Base-by-base conservation (phyloP, 1,140 invertebrate genomes). In the Thereuonema tuberculata region DNA sequence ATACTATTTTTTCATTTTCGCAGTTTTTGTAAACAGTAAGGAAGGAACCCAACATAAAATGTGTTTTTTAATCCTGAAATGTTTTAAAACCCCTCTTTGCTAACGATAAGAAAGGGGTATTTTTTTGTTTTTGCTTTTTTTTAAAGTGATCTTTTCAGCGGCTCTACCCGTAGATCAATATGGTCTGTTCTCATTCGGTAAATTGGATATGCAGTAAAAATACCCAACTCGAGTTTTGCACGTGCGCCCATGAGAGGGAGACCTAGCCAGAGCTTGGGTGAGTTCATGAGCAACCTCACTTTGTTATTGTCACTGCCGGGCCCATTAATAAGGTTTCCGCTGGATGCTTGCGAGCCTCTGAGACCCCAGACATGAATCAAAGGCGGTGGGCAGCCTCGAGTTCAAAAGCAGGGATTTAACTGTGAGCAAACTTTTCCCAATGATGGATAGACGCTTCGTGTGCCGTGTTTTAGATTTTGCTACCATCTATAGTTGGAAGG, bases 151-250 rank as follows among this genome's bases (percentile, higher is more conserved):
- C n/a, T n/a, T n/a, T n/a, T n/a, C n/a, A n/a, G n/a, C n/a, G n/a
- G n/a, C n/a, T n/a, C n/a, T n/a, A n/a, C n/a, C 17, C 31, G 31
- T 17, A 9, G 48, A 55, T 55, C 25, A 25, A 55, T 55, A 25
- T 15, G 14, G 25, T 21, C 14, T 29, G 24, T 3, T 29, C 53
- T 55, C 28, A 55, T 55, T 55, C 53, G 53, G 25, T 23, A 55
- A 55, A 55, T 55, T 55, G 53, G 53, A 29, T 55, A 55, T 55
- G 53, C 53, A 55, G 53, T 50, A 55, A 29, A 55, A 55, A 55
- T 55, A 55, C 53, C 53, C 2, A n/a, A 12, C 28, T 55, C 53
- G 9, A n/a, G n/a, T n/a, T 12, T 55, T 9, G 53, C 53, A 55
- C 53, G 23, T 29, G 53, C 27, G 53, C 23, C n/a, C n/a, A n/a